Evolutionary conservation across 2,113 vertebrate species (phyloP).

Genomic region (Carlito syrichta): DNA sequence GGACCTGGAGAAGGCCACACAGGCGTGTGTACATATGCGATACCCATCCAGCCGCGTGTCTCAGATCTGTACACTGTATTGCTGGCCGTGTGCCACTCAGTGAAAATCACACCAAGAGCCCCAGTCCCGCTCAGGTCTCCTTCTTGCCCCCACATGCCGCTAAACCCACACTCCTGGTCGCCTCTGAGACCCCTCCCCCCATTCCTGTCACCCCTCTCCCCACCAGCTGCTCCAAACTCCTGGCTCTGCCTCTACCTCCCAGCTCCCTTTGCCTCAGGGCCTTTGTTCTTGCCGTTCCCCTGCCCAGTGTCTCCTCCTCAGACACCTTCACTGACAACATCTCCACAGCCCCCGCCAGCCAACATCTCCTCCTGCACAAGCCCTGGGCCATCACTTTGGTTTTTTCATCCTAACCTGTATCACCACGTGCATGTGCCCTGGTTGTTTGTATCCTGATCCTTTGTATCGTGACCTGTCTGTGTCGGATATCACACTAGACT

Average conservation of each 20-base stretch:
- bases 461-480: not conserved
- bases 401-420: not conserved
- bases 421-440: no score
- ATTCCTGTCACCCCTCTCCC: not conserved
- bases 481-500: not conserved
- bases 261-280: not conserved
- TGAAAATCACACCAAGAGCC: not conserved
- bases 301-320: not conserved
- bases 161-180: not conserved
- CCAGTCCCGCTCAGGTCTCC: not conserved
- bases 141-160: not conserved
- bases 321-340: not conserved
- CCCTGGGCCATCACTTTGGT: not conserved
- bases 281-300: not conserved
- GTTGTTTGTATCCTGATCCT: not conserved
- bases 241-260: not conserved
- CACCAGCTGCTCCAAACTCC: no score
- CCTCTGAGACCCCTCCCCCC: not conserved
- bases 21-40: not conserved
- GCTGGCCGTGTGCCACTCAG: not conserved
- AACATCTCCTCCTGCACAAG: not conserved
- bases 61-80: not conserved
- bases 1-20: not conserved
- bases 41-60: rapidly evolving
- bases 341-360: not conserved